Base-by-base conservation (phyloP, 2,888 invertebrate species). In the Xestia rhomboidea region DNA sequence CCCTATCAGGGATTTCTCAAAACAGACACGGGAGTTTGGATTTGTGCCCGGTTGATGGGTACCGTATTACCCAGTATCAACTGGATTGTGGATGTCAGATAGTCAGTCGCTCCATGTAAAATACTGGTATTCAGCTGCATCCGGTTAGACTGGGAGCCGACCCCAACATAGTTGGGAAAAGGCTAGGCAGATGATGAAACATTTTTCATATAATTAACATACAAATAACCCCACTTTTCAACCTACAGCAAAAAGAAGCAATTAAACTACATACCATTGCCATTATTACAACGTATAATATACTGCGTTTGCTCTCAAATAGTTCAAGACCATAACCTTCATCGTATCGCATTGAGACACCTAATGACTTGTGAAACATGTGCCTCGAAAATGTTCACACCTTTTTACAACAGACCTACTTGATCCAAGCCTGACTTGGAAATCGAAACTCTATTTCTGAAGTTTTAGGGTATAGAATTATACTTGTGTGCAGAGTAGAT, bases 341-440 rank as follows among this genome's bases (percentile, higher is more conserved):
- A 5, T 11, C 4, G 64, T 67, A 73, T 74, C 70, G 69, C 75
- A 76, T 84, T 86, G 68, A 83, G 54, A 64, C 76, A 77, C 30
- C 71, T 76, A 85, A 81, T 81, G 73, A 76, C 77, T 86, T 84
- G 82, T 78, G 87, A 82, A 88, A 86, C 73, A 68, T 81, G 71
- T 54, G 57, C 76, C 63, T 78, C 46, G 54, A 63, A 68, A 82
- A 68, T 51, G 8, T 72, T 82, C 68, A 75, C 67, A 71, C 79
- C 73, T 79, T 68, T 62, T 62, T 51, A 79, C 54, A 70, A 69
- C 38, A 41, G 49, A 75, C 77, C 83, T 78, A 60, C 54, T 68
- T 60, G 34, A 63, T 49, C 41, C 34, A 44, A 41, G 62, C 5
- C 34, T 15, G 54, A 46, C 57, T 76, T 66, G 10, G 13, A 11